Evolutionary conservation across 1,140 invertebrate genomes (phyloP).

Genomic region (Bactericera cockerelli): DNA sequence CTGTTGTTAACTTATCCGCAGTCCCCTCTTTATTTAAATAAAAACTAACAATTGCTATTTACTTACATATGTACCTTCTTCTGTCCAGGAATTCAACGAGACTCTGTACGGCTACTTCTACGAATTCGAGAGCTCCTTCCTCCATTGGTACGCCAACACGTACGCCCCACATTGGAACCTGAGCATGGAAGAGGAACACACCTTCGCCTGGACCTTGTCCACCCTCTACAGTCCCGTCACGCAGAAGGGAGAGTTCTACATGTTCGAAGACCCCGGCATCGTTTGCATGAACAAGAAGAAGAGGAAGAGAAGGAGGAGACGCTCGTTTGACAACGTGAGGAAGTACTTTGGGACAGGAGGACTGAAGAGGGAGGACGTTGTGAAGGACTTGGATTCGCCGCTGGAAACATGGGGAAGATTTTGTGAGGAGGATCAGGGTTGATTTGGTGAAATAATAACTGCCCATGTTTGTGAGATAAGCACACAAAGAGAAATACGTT

Average conservation of each 20-base stretch:
- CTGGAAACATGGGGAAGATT: too few relatives aligned
- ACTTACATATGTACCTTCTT: constrained; percentile 15
- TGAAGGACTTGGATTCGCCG: too few relatives aligned
- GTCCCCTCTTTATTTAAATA: background rate
- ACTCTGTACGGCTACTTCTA: background rate
- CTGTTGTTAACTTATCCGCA: too few relatives aligned
- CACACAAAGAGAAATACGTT: too few relatives aligned
- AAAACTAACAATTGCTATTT: background rate
- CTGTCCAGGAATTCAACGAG: constrained; percentile 5
- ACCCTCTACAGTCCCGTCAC: constrained; percentile 4
- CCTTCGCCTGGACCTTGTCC: background rate
- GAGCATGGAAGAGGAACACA: background rate
- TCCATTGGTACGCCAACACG: background rate
- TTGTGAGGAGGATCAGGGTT: too few relatives aligned
- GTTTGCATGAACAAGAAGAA: constrained; percentile 13
- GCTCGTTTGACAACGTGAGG: constrained; percentile 17
- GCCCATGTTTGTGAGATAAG: too few relatives aligned
- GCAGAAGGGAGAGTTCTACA: background rate
- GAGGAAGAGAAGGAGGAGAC: constrained; percentile 13
- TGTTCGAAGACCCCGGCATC: background rate
- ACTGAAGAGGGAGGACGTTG: background rate
- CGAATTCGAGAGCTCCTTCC: background rate
- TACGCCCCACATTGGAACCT: background rate
- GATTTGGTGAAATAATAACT: too few relatives aligned
- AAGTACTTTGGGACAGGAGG: constrained; percentile 13